phyloP scores from a whole-genome alignment of 2,113 vertebrate species.

The Bubalus kerabau region DNA sequence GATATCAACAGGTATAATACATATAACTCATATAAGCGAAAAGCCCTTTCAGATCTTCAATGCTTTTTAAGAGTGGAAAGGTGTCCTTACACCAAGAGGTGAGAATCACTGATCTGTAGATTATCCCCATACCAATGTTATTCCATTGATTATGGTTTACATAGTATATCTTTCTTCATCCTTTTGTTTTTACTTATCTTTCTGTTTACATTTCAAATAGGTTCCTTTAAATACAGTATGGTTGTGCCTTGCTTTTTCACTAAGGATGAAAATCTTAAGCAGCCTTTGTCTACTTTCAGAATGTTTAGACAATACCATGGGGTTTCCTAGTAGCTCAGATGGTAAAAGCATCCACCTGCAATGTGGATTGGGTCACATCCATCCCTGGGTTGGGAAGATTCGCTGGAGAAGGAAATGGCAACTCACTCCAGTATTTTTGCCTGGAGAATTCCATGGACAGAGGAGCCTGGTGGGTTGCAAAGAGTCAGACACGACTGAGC shows the following conservation, averaged over 20 bases:
- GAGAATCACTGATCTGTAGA: not conserved
- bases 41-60: not conserved
- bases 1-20: not conserved
- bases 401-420: not conserved
- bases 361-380: not conserved
- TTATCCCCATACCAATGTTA: not conserved
- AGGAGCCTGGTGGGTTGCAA: not conserved
- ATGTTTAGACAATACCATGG: not conserved
- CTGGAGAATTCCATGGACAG: not conserved
- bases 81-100: not conserved
- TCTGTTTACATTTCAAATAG: not conserved
- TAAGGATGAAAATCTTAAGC: not conserved
- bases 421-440: not conserved
- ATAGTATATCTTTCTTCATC: not conserved
- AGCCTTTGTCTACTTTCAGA: not conserved
- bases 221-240: not conserved
- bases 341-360: not conserved
- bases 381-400: not conserved
- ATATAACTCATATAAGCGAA: not conserved
- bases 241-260: not conserved
- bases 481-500: not conserved
- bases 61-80: not conserved
- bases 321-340: not conserved
- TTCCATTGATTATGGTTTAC: not conserved
- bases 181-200: not conserved